These are phyloP conservation scores for Drosophila kanapiae DNA, from an alignment of 1,140 invertebrate species.

Conservation along the genomic window DNA sequence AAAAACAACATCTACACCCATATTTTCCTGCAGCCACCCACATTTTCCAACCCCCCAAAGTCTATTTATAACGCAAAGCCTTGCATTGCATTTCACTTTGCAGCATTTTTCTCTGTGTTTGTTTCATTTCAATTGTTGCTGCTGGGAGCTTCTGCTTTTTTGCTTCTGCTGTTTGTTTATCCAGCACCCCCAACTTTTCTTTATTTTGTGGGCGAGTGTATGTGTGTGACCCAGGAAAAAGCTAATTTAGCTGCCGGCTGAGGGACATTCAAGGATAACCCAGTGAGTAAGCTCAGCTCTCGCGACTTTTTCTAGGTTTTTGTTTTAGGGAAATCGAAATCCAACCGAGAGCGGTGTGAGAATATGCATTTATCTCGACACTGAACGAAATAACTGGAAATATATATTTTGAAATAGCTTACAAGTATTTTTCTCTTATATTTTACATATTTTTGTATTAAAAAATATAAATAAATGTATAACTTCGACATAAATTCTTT, in stretches of 20 bases:
- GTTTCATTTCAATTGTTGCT: constrained; percentile 74
- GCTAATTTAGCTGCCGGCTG: constrained; percentile 68
- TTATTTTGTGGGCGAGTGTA: constrained; percentile 17
- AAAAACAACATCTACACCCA: constrained; percentile 10
- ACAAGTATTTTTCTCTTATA: no score
- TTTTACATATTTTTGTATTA: neutral
- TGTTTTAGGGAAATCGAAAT: constrained; percentile 57
- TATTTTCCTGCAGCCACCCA: constrained; percentile 5
- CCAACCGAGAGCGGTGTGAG: neutral
- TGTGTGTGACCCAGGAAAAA: constrained; percentile 54
- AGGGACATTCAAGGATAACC: constrained; percentile 61
- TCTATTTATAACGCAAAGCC: constrained; percentile 47
- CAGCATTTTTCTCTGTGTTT: constrained; percentile 53
- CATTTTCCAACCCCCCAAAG: constrained; percentile 6
- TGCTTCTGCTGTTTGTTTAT: constrained; percentile 27
- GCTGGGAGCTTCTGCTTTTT: constrained; percentile 19
- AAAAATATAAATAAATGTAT: neutral
- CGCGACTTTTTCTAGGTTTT: constrained; percentile 34
- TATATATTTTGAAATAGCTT: neutral
- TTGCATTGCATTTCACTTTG: constrained; percentile 41
- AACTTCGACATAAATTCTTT: neutral
- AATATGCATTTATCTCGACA: constrained; percentile 9
- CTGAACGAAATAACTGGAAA: neutral
- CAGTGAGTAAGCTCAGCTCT: constrained; percentile 23
- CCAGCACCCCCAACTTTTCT: constrained; percentile 21